phyloP scores from a whole-genome alignment of 2,888 invertebrate genomes.

The Pyrochroa serraticornis region DNA sequence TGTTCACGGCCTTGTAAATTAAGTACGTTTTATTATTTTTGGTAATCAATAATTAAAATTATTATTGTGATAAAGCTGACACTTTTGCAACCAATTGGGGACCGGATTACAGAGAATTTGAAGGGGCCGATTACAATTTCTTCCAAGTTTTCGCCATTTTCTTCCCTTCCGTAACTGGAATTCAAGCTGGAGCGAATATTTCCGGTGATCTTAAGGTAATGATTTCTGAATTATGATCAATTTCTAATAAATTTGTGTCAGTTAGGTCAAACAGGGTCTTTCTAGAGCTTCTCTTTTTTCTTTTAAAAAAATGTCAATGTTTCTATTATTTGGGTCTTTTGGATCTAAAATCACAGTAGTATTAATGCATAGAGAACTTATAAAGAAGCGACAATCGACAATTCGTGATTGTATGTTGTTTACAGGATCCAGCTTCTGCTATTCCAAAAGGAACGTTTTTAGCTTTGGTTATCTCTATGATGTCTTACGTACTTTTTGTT shows the following conservation, averaged over 20 bases:
- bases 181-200: conserved; percentile 96
- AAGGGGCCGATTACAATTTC: conserved; percentile 76
- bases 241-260: no score
- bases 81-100: conserved; percentile 72
- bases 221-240: conserved; percentile 7
- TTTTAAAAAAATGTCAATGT: no score
- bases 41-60: no score
- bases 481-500: conserved; percentile 84
- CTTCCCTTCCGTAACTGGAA: conserved; percentile 98
- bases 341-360: no score
- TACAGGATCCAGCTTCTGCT: conserved; percentile 83
- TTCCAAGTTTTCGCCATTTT: conserved; percentile 96
- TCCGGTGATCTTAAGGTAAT: conserved; percentile 91
- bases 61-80: conserved; percentile 59
- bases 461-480: conserved; percentile 84
- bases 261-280: no score
- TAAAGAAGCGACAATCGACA: no score
- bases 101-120: conserved; percentile 72
- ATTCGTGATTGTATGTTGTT: no score
- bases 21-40: no score
- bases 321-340: no score
- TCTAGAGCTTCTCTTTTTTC: no score
- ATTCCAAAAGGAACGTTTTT: conserved; percentile 94
- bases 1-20: no score
- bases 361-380: no score